Conservation (phyloP, 2,113 vertebrate species). For the Nanger granti region DNA sequence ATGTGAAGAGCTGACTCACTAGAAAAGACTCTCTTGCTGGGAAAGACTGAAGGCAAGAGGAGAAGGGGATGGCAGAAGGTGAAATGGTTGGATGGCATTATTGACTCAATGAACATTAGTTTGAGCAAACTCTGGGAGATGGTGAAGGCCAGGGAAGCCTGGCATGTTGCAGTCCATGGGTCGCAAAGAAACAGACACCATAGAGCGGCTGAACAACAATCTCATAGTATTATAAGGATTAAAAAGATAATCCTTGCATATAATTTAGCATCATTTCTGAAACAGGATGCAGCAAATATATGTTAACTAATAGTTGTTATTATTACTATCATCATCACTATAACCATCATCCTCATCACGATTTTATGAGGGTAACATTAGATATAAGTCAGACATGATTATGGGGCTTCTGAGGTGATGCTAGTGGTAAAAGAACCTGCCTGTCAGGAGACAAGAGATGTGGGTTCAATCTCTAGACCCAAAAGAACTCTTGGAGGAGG, state of each 20-base stretch:
- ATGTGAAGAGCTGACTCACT: not conserved
- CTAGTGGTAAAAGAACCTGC: not conserved
- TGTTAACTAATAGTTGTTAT: not conserved
- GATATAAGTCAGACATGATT: not conserved
- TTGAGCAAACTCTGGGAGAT: not conserved
- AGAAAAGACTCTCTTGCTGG: not conserved
- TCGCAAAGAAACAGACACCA: fast-evolving
- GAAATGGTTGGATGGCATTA: not conserved
- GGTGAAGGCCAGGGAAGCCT: not conserved
- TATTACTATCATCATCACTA: not conserved
- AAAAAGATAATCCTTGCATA: not conserved
- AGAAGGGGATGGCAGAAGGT: not conserved
- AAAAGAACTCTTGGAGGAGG: not conserved
- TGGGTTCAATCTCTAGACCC: not conserved
- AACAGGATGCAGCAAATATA: not conserved
- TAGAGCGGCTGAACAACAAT: not conserved
- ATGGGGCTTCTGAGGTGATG: not conserved
- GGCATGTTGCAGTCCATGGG: not conserved
- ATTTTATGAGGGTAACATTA: not conserved
- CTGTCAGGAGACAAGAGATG: not conserved
- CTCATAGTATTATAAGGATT: not conserved
- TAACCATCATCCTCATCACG: not conserved
- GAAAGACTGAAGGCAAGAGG: not conserved
- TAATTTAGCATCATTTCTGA: not conserved
- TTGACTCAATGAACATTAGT: not conserved